Conservation (phyloP, 1,140 invertebrate species). For the Ostrea denselamellosa region DNA sequence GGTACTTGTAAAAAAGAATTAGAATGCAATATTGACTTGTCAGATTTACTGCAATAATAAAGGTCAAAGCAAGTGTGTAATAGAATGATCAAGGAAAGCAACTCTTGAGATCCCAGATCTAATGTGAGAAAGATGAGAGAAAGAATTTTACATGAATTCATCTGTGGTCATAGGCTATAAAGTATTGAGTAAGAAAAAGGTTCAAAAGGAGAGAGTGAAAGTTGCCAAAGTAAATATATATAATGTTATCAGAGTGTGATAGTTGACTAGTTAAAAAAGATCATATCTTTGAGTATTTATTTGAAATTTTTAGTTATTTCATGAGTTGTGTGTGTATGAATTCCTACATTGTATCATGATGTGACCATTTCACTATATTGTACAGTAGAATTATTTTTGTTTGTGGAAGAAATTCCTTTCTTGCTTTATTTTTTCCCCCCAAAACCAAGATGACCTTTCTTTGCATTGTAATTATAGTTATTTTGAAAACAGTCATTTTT, state of each 20-base stretch:
- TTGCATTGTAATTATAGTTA: background rate
- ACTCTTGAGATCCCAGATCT: background rate
- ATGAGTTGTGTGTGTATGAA: slow-evolving; percentile 25
- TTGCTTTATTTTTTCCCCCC: background rate
- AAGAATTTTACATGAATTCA: background rate
- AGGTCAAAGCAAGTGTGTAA: background rate
- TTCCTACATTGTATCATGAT: background rate
- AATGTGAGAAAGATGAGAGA: slow-evolving; percentile 1
- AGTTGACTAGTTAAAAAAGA: background rate
- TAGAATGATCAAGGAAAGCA: background rate
- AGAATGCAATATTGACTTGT: background rate
- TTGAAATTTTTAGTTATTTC: background rate
- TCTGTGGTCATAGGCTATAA: background rate
- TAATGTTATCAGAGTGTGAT: background rate
- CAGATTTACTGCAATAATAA: background rate
- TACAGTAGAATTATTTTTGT: background rate
- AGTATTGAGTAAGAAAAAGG: background rate
- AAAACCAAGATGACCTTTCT: background rate
- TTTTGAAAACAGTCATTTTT: background rate
- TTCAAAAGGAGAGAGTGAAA: background rate
- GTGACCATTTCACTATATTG: background rate
- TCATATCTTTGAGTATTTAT: background rate
- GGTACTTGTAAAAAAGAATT: background rate
- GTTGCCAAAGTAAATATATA: background rate
- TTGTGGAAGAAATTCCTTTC: background rate